Evolutionary conservation across 2,888 invertebrate species (phyloP).

Genomic region (Eucera pruinosa): DNA sequence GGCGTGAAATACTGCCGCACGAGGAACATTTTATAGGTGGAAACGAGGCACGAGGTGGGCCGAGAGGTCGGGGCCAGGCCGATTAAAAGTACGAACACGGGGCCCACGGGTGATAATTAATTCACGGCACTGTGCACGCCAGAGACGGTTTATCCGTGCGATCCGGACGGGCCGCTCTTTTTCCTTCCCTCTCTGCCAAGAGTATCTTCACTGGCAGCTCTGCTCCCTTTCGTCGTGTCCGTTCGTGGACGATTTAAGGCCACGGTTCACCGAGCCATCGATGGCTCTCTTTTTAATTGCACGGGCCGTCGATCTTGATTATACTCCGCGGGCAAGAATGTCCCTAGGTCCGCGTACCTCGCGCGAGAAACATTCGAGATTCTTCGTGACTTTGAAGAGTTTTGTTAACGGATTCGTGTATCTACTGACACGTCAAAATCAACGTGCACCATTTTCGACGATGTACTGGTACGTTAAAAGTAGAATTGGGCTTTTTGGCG

Average conservation of each 20-base stretch:
- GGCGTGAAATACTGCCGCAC: constrained; percentile 78
- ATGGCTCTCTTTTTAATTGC: constrained; percentile 70
- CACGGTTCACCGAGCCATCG: constrained; percentile 63
- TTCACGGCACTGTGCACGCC: constrained; percentile 75
- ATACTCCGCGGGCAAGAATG: constrained; percentile 60
- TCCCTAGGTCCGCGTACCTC: constrained; percentile 59
- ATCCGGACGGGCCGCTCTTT: constrained; percentile 70
- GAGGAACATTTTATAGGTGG: constrained; percentile 72
- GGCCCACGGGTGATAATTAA: constrained; percentile 77
- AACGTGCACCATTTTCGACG: too few relatives aligned
- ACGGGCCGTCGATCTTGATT: constrained; percentile 70
- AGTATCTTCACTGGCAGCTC: background rate
- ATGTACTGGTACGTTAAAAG: too few relatives aligned
- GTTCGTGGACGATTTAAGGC: constrained; percentile 57
- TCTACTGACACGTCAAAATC: too few relatives aligned
- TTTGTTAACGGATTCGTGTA: too few relatives aligned
- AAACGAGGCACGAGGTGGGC: constrained; percentile 63
- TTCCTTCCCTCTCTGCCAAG: constrained; percentile 48
- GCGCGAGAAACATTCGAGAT: background rate
- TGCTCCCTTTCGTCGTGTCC: constrained; percentile 45
- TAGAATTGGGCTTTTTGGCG: too few relatives aligned
- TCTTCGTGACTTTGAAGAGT: constrained; percentile 3
- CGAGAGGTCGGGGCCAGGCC: constrained; percentile 68
- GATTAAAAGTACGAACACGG: constrained; percentile 75
- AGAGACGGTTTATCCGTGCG: constrained; percentile 70